These are phyloP conservation scores for Crotalus viridis DNA, from an alignment of 2,113 vertebrate species.

Conservation along the genomic window DNA sequence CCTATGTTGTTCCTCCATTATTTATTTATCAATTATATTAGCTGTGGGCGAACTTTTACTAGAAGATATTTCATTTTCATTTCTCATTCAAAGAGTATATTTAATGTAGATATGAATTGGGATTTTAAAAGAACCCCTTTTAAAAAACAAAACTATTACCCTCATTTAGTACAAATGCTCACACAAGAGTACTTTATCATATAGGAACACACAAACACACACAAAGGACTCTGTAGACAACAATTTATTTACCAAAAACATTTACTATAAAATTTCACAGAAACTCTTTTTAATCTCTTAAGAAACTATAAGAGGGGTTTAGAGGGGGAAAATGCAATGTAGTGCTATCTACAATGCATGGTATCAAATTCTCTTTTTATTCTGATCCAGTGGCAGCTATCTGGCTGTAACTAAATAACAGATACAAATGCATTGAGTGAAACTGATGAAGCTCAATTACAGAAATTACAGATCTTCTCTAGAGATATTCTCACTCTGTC, in stretches of 20 bases:
- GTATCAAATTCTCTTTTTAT: not conserved
- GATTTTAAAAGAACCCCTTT: not conserved
- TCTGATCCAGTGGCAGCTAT: not conserved
- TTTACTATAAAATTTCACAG: not conserved
- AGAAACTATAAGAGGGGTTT: not conserved
- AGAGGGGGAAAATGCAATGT: not conserved
- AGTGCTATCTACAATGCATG: not conserved
- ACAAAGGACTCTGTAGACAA: not conserved
- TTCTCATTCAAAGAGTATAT: not conserved
- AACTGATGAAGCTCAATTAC: not conserved
- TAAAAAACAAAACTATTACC: not conserved
- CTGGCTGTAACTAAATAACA: not conserved
- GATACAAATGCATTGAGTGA: not conserved
- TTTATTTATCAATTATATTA: not conserved
- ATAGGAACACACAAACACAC: not conserved
- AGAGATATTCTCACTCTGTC: conserved; percentile 48
- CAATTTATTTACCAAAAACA: not conserved
- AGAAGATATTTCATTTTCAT: not conserved
- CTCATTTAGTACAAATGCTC: not conserved
- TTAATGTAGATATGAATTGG: not conserved
- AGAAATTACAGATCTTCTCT: not conserved
- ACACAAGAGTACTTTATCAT: not conserved
- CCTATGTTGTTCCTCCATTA: not conserved
- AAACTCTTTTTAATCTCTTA: not conserved
- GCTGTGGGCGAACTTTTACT: not conserved